A percentile compares a stretch with the other conserved stretches of the same genome.
These are phyloP conservation scores for Arizona elegans DNA, from an alignment of 2,113 vertebrate genomes.

Conservation along the genomic window DNA sequence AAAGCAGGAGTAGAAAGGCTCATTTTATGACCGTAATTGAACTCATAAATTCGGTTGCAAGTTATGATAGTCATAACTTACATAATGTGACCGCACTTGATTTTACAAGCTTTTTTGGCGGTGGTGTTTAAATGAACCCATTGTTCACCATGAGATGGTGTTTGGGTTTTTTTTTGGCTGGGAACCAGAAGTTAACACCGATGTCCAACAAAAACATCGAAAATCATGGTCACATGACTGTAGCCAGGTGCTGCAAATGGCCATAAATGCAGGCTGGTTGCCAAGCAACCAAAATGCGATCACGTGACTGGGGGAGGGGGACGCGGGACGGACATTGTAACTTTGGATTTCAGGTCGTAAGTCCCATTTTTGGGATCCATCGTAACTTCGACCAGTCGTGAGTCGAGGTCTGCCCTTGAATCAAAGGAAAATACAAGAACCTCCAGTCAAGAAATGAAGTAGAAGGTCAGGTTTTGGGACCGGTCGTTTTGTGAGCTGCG, in stretches of 20 bases:
- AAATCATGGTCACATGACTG: not conserved
- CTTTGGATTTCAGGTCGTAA: not conserved
- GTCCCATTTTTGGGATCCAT: not conserved
- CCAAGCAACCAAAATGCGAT: not conserved
- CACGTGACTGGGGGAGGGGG: not conserved
- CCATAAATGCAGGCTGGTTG: not conserved
- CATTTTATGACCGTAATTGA: not conserved
- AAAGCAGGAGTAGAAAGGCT: fast-evolving
- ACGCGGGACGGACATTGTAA: not conserved
- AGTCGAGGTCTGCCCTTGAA: not conserved
- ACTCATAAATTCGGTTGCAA: not conserved
- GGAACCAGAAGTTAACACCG: not conserved
- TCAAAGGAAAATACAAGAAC: not conserved
- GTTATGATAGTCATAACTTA: not conserved
- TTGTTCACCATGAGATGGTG: fast-evolving
- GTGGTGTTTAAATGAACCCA: not conserved
- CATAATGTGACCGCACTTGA: too few relatives aligned
- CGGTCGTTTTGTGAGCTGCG: not conserved
- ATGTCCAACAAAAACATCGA: not conserved
- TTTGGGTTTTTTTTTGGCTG: too few relatives aligned
- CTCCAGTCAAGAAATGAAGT: not conserved
- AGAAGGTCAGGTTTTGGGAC: not conserved
- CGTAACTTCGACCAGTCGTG: not conserved
- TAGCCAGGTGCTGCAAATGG: not conserved
- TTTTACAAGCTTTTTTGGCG: too few relatives aligned